Percentiles rank a stretch among this genome's conserved stretches.
phyloP scores from a whole-genome alignment of 2,113 vertebrate genomes.

The Hipposideros armiger region DNA sequence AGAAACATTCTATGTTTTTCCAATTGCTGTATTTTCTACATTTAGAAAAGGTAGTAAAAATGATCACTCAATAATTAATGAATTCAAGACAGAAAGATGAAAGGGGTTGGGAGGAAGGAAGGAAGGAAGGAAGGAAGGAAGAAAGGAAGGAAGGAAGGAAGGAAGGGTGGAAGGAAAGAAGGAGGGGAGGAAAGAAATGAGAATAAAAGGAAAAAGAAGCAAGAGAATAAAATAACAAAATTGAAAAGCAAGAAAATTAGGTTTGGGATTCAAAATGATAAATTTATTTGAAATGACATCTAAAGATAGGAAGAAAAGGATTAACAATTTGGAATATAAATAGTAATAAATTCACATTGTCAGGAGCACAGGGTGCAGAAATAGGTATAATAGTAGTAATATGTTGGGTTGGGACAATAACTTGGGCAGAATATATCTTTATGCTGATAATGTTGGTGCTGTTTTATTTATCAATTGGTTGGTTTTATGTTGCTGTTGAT shows the following conservation, averaged over 20 bases:
- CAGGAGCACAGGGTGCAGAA: rapidly evolving
- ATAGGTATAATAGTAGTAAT: background rate
- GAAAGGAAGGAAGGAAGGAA: too few relatives aligned
- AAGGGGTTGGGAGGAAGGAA: background rate
- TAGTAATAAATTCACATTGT: background rate
- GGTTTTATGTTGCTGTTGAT: background rate
- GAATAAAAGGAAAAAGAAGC: background rate
- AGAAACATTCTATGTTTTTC: background rate
- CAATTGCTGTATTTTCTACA: background rate
- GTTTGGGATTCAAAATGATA: background rate
- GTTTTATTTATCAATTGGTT: background rate
- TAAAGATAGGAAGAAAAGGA: background rate
- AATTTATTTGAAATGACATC: background rate
- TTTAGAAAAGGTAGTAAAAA: background rate
- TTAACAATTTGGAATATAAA: background rate
- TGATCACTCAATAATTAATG: background rate
- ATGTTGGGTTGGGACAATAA: rapidly evolving
- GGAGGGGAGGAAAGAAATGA: too few relatives aligned
- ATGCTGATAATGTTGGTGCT: background rate
- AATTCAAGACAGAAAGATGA: background rate
- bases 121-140: too few relatives aligned
- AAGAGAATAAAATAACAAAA: background rate
- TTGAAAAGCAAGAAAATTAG: background rate
- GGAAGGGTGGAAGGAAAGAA: too few relatives aligned
- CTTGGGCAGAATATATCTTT: background rate